Base-by-base conservation (phyloP, 2,888 invertebrate species). In the Tortricodes alternella region DNA sequence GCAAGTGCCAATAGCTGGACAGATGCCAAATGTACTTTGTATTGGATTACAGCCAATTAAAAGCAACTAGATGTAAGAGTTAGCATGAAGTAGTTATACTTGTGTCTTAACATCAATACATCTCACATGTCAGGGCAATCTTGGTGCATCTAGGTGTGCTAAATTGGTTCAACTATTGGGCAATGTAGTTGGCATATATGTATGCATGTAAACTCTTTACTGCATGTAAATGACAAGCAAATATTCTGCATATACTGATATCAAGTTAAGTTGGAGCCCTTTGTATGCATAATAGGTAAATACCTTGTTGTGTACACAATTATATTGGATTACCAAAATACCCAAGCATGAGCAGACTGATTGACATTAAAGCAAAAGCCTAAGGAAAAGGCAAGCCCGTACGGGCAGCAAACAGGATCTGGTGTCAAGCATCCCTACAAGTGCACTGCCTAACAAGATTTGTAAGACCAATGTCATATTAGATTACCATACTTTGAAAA, bases 31-130 rank as follows among this genome's bases (percentile, higher is more conserved):
- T 83, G 85, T 84, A 89, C 84, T 89, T 88, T 86, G 84, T 83
- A 87, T 89, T 89, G 89, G 90, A 90, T 88, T 87, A 84, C 71
- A 82, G 89, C 90, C 90, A 90, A 89, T 90, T 89, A 90, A 89
- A 88, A 87, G 81, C 82, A 83, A 77, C 76, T 80, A 82, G 63
- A 74, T 70, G 72, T 78, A 74, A 73, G 70, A 75, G 75, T 53
- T 74, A 66, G 62, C 58, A 74, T 72, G 69, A 75, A 74, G 49
- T 74, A 66, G 61, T 58, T 66, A 74, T 76, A 75, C 72, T 71
- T 73, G 72, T 65, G 71, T 73, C 62, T 69, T 63, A 76, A 72
- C 81, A 83, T 85, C 81, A 80, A 83, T 88, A 83, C 78, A 83
- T 85, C 80, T 85, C 73, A 69, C 72, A 76, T 80, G 83, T 80